Percentiles rank a stretch among this genome's conserved stretches.
phyloP scores from a whole-genome alignment of 2,797 vertebrate genomes.

The Babyrousa celebensis region DNA sequence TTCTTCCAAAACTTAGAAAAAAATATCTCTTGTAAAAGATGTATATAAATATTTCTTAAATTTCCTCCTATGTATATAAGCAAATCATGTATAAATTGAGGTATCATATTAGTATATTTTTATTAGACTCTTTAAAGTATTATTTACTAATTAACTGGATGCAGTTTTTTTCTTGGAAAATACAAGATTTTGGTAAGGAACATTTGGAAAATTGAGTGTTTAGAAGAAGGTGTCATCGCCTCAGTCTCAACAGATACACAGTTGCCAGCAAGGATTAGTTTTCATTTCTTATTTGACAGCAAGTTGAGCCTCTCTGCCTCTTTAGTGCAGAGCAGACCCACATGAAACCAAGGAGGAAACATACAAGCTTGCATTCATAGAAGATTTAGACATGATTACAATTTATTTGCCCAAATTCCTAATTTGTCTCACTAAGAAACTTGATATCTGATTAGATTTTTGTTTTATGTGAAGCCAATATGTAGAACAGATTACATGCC shows the following conservation, averaged over 20 bases:
- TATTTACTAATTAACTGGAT: neutral
- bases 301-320: neutral
- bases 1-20: neutral
- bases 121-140: conserved; percentile 17
- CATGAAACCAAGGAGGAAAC: neutral
- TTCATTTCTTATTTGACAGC: neutral
- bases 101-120: neutral
- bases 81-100: neutral
- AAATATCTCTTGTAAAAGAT: neutral
- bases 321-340: neutral
- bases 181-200: conserved; percentile 1
- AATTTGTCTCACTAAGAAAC: neutral
- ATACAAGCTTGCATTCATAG: neutral
- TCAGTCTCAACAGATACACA: conserved; percentile 2
- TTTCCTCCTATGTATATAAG: neutral
- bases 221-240: conserved; percentile 41
- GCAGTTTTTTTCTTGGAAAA: neutral
- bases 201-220: conserved; percentile 39
- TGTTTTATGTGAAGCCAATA: neutral
- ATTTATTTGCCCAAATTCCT: neutral
- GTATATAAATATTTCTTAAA: neutral
- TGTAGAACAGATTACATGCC: neutral
- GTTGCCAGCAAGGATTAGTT: conserved; percentile 50
- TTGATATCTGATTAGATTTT: conserved; percentile 6
- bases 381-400: neutral